Conservation (phyloP, 2,888 invertebrate genomes). For the Shargacucullia verbasci region DNA sequence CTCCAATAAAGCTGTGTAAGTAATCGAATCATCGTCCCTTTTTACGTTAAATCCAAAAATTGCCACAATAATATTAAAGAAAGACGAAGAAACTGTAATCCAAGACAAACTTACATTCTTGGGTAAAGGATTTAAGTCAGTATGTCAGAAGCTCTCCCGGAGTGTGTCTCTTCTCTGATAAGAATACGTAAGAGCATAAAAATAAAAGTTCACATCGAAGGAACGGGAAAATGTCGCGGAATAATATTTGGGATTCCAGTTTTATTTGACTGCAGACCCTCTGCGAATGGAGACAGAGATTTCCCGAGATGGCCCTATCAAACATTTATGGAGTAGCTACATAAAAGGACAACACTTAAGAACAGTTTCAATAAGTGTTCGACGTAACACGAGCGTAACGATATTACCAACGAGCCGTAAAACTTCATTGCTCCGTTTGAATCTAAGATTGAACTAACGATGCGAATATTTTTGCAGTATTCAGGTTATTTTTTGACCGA, state of each 20-base stretch:
- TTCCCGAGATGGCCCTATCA: slow-evolving; percentile 89
- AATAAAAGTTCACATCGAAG: slow-evolving; percentile 88
- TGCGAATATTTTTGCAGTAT: slow-evolving; percentile 33
- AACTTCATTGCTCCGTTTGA: slow-evolving; percentile 46
- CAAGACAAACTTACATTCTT: slow-evolving; percentile 75
- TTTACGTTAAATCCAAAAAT: slow-evolving; percentile 52
- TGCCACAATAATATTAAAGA: slow-evolving; percentile 63
- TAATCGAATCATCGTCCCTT: slow-evolving; percentile 38
- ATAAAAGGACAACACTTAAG: slow-evolving; percentile 89
- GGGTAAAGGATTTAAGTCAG: slow-evolving; percentile 83
- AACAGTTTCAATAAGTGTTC: slow-evolving; percentile 87
- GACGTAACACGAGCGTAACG: slow-evolving; percentile 73
- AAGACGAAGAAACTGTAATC: slow-evolving; percentile 70
- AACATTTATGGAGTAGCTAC: slow-evolving; percentile 89
- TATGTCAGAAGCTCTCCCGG: slow-evolving; percentile 83
- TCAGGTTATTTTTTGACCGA: not conserved
- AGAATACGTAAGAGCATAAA: slow-evolving; percentile 88
- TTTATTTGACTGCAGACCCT: slow-evolving; percentile 89
- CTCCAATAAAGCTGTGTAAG: slow-evolving; percentile 24
- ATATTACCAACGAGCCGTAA: slow-evolving; percentile 55
- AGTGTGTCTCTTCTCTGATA: slow-evolving; percentile 86
- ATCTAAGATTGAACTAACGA: slow-evolving; percentile 47
- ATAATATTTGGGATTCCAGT: slow-evolving; percentile 88
- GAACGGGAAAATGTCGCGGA: slow-evolving; percentile 86
- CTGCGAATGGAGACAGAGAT: slow-evolving; percentile 88